phyloP scores from a whole-genome alignment of 2,888 invertebrate genomes.

The Noctua comes region DNA sequence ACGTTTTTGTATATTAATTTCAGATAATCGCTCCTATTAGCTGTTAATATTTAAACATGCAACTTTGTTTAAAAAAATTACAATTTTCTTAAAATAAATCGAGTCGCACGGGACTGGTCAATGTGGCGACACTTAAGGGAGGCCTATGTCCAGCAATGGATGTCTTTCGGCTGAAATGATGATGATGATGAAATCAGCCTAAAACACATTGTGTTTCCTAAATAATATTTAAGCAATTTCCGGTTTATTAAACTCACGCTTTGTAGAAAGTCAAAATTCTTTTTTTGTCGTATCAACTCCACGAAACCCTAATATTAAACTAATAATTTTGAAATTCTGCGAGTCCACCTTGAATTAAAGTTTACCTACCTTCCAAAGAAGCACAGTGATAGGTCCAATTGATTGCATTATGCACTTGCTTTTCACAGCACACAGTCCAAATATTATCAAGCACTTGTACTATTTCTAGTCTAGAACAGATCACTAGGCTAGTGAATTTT shows the following conservation, averaged over 20 bases:
- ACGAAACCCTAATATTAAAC: neutral
- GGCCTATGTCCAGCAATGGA: too few relatives aligned
- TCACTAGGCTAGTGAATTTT: conserved; percentile 2
- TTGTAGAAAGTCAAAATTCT: neutral
- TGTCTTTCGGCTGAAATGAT: too few relatives aligned
- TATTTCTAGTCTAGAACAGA: conserved; percentile 5
- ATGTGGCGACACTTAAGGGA: too few relatives aligned
- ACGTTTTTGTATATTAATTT: conserved; percentile 7
- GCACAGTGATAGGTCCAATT: conserved; percentile 51
- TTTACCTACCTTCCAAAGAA: conserved; percentile 48
- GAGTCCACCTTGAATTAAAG: neutral
- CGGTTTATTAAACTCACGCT: neutral
- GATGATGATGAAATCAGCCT: too few relatives aligned
- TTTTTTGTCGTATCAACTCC: neutral
- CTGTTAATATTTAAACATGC: conserved; percentile 3
- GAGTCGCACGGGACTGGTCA: too few relatives aligned
- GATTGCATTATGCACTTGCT: conserved; percentile 36
- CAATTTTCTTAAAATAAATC: neutral
- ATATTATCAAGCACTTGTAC: conserved; percentile 1
- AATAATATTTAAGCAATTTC: neutral
- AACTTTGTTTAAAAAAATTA: neutral
- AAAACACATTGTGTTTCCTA: neutral
- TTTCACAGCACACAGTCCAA: conserved; percentile 1
- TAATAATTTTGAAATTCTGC: neutral
- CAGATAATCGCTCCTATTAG: conserved; percentile 3